Evolutionary conservation across 2,113 vertebrate genomes (phyloP).

Genomic region (Leptocoma aspasia): DNA sequence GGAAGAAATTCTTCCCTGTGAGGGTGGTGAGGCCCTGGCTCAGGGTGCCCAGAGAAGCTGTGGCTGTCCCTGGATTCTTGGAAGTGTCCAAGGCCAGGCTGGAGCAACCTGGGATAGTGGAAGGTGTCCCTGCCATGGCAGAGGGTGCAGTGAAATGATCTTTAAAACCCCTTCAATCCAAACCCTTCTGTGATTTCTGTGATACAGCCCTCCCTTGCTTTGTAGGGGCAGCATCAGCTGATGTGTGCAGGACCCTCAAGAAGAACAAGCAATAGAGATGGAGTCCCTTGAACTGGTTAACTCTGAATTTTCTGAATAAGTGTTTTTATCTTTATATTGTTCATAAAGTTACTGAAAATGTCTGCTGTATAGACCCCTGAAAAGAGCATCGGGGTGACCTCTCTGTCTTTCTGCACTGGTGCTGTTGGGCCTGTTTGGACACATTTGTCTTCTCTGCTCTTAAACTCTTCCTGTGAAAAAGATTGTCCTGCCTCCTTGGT

Average conservation of each 20-base stretch:
- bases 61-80: neutral
- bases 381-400: neutral
- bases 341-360: neutral
- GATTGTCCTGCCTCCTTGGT: neutral
- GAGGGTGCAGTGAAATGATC: neutral
- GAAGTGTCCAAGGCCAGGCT: accelerated
- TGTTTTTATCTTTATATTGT: neutral
- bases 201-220: neutral
- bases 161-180: neutral
- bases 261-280: neutral
- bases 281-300: neutral
- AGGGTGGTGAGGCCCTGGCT: neutral
- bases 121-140: neutral
- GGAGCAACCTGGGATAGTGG: accelerated
- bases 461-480: neutral
- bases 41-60: neutral
- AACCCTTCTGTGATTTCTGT: neutral
- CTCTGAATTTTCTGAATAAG: neutral
- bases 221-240: neutral
- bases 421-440: neutral
- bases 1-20: accelerated
- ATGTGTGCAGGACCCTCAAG: neutral
- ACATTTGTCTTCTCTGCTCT: neutral
- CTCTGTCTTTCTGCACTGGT: neutral
- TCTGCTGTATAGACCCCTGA: accelerated